Conservation (phyloP, 2,888 invertebrate genomes). For the Pollenia amentaria region DNA sequence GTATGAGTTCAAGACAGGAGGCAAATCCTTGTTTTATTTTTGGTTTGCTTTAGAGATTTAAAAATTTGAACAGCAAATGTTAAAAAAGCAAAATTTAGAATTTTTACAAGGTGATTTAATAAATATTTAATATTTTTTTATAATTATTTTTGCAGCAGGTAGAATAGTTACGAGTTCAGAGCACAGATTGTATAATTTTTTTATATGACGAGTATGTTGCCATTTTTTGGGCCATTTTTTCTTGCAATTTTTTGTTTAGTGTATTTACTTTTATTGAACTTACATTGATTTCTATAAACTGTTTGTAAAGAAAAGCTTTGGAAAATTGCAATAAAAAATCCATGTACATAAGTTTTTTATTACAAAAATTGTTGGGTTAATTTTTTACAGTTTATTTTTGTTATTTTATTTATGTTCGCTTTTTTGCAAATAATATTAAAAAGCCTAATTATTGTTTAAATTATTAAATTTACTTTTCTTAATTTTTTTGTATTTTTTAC, state of each 20-base stretch:
- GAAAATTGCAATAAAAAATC: background rate
- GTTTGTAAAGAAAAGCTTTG: too few species aligned
- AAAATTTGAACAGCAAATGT: constrained; percentile 40
- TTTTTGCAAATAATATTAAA: constrained; percentile 1
- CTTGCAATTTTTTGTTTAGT: constrained; percentile 9
- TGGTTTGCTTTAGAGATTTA: background rate
- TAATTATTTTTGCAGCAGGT: constrained; percentile 61
- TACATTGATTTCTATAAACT: too few species aligned
- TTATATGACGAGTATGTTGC: constrained; percentile 14
- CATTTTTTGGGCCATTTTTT: background rate
- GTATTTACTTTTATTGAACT: constrained; percentile 5
- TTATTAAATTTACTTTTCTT: background rate
- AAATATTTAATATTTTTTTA: constrained; percentile 1
- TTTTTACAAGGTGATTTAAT: constrained; percentile 15
- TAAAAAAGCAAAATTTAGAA: constrained; percentile 49
- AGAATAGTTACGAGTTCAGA: constrained; percentile 67
- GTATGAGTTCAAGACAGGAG: constrained; percentile 6
- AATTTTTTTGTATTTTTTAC: constrained; percentile 1
- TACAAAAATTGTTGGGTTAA: background rate
- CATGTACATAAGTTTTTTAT: constrained; percentile 3
- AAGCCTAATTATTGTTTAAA: background rate
- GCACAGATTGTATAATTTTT: constrained; percentile 53
- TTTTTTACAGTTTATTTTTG: constrained; percentile 24
- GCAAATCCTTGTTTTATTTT: background rate
- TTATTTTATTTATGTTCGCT: background rate